Base-by-base conservation (phyloP, 2,797 vertebrate species). In the Thalassophryne amazonica region DNA sequence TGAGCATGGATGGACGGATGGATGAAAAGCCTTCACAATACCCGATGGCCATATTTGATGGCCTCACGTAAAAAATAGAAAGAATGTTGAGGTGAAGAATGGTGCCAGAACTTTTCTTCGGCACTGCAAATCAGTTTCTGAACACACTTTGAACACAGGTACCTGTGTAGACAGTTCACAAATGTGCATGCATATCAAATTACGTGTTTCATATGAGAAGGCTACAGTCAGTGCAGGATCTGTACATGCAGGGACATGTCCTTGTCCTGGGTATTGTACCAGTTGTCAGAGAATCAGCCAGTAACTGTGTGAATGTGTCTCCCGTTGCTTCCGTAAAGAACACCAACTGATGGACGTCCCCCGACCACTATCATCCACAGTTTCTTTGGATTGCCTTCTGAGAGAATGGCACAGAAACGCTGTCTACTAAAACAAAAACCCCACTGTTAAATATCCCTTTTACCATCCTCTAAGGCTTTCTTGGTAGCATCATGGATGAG, bases 311-410 rank as follows among this genome's bases (percentile, higher is more conserved):
- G 37, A n/a, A n/a, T n/a, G n/a, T n/a, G 40, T 76, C 73, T 81
- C 78, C 77, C 74, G 80, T 80, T 66, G 64, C 73, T 70, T 73
- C 77, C 78, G 80, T 80, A 80, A 85, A 84, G 83, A 73, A 78
- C 73, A 82, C 79, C 78, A 83, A 83, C 83, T 76, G 80, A 79
- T 67, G 73, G 70, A 56, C 39, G 73, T 63, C 76, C 70, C 76
- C 74, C 64, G 50, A 69, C 77, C 72, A 78, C 82, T 68, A 75
- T 74, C 75, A 74, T 74, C 62, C 73, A 72, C 55, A 39, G 72
- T 83, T 74, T 75, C 73, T 69, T 73, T 66, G 80, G 79, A 84
- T 80, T 77, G 62, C 77, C 53, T 78, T 73, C 72, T 60, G 60
- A 76, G 61, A 80, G 67, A 62, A 68, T 21, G 40, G 61, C 73